phyloP scores from a whole-genome alignment of 1,140 invertebrate species.

The Neocloeon triangulifer region DNA sequence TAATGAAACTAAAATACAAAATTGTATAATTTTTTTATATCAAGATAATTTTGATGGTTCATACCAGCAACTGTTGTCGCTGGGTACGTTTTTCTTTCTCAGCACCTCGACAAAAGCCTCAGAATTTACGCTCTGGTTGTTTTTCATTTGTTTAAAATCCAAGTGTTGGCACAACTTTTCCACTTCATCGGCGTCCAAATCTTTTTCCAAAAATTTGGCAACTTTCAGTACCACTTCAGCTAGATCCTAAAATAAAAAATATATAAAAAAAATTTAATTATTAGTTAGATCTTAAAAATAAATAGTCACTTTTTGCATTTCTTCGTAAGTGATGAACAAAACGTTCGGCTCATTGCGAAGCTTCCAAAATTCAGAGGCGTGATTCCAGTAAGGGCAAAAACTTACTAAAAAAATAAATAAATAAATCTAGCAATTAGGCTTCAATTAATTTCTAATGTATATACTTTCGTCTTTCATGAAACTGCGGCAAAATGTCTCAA shows the following conservation, averaged over 20 bases:
- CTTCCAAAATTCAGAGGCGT: constrained; percentile 17
- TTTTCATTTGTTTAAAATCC: constrained; percentile 1
- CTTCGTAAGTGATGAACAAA: constrained; percentile 22
- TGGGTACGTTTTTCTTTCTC: constrained; percentile 1
- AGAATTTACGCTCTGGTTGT: not conserved
- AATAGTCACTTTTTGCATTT: constrained; percentile 17
- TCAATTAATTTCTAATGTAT: not conserved
- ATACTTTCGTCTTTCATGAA: constrained; percentile 20
- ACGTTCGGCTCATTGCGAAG: constrained; percentile 18
- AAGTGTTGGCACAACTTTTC: not conserved
- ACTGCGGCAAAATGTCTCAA: constrained; percentile 20
- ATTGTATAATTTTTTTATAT: no score
- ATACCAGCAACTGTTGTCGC: no score
- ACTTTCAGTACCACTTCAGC: not conserved
- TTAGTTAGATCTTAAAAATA: no score
- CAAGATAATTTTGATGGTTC: no score
- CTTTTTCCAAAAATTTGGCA: constrained; percentile 3
- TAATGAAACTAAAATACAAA: constrained; percentile 10
- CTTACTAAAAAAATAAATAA: constrained; percentile 10
- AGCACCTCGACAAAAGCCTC: not conserved
- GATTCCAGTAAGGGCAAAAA: constrained; percentile 14
- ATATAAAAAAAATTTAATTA: not conserved
- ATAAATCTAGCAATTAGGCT: not conserved
- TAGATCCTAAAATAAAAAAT: constrained; percentile 2
- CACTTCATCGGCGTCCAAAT: not conserved